Percentiles rank a stretch among this genome's conserved stretches.
Evolutionary conservation across 2,797 vertebrate species (phyloP).

Genomic region (Thamnophis elegans): DNA sequence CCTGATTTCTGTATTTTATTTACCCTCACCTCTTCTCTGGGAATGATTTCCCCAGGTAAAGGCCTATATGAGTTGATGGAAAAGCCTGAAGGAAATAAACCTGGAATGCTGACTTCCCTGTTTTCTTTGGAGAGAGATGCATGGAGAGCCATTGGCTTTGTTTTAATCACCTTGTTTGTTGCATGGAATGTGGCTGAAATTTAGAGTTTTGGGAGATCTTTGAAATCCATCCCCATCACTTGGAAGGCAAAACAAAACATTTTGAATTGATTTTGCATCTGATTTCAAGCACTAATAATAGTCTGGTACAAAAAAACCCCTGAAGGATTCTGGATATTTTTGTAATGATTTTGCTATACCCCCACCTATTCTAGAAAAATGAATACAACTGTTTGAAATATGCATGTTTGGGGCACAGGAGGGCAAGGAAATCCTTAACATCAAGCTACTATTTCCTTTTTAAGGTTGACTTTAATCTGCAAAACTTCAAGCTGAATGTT

Average conservation of each 20-base stretch:
- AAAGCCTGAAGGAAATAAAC: slow-evolving; percentile 15
- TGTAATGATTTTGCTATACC: not conserved
- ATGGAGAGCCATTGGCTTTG: not conserved
- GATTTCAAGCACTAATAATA: slow-evolving; percentile 65
- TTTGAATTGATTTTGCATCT: not conserved
- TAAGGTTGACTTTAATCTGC: not conserved
- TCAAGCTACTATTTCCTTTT: not conserved
- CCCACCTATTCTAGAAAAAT: accelerated
- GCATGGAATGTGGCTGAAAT: not conserved
- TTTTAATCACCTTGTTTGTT: accelerated
- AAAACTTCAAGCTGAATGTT: not conserved
- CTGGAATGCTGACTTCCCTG: not conserved
- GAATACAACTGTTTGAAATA: not conserved
- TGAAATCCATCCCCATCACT: not conserved
- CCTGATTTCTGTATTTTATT: not conserved
- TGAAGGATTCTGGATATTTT: slow-evolving; percentile 42
- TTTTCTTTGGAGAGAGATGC: accelerated
- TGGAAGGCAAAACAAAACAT: not conserved
- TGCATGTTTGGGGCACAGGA: not conserved
- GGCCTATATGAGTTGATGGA: not conserved
- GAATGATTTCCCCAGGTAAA: not conserved
- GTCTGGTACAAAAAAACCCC: slow-evolving; percentile 56
- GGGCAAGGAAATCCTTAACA: accelerated
- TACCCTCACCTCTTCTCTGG: not conserved
- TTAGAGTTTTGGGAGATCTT: not conserved